A percentile compares a stretch with the other conserved stretches of the same genome.
Evolutionary conservation across 2,797 vertebrate species (phyloP).

Genomic region (Oophaga sylvatica): DNA sequence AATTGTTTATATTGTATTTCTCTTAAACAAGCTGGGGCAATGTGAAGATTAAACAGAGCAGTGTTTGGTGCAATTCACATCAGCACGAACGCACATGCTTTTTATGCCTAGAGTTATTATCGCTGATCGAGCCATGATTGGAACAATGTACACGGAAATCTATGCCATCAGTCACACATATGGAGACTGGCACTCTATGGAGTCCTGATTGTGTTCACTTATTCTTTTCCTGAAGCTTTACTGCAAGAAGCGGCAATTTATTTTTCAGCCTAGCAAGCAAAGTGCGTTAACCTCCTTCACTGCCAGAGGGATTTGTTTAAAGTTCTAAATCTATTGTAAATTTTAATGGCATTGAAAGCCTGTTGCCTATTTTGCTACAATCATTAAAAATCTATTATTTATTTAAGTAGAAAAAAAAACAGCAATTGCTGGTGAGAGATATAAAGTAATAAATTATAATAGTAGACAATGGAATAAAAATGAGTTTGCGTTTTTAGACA

Average conservation of each 20-base stretch:
- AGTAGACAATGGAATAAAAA: neutral
- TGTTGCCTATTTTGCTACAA: slow-evolving; percentile 16
- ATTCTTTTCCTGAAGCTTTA: slow-evolving; percentile 39
- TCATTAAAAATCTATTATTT: slow-evolving; percentile 2
- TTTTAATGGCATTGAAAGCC: slow-evolving; percentile 36
- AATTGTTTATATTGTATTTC: slow-evolving; percentile 12
- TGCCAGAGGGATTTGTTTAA: slow-evolving; percentile 49
- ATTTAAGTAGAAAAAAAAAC: slow-evolving; percentile 4
- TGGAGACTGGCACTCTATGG: slow-evolving; percentile 50
- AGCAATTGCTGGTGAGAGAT: neutral
- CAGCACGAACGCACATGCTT: slow-evolving; percentile 29
- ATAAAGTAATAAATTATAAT: too few species aligned
- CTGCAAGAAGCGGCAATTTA: slow-evolving; percentile 40
- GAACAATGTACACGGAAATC: slow-evolving; percentile 42
- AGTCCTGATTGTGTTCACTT: slow-evolving; percentile 56
- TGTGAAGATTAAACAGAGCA: slow-evolving; percentile 11
- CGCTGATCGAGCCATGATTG: slow-evolving; percentile 48
- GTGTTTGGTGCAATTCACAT: slow-evolving; percentile 19
- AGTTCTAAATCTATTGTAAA: slow-evolving; percentile 37
- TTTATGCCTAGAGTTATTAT: slow-evolving; percentile 45
- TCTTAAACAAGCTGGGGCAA: neutral
- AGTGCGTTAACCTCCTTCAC: slow-evolving; percentile 14
- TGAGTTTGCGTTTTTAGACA: neutral
- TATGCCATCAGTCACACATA: slow-evolving; percentile 50
- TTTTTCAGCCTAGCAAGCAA: slow-evolving; percentile 42